Evolutionary conservation across 2,888 invertebrate genomes (phyloP), one percentile per base, ranked within the genome.

Genomic region (Drosophila barbarae): DNA sequence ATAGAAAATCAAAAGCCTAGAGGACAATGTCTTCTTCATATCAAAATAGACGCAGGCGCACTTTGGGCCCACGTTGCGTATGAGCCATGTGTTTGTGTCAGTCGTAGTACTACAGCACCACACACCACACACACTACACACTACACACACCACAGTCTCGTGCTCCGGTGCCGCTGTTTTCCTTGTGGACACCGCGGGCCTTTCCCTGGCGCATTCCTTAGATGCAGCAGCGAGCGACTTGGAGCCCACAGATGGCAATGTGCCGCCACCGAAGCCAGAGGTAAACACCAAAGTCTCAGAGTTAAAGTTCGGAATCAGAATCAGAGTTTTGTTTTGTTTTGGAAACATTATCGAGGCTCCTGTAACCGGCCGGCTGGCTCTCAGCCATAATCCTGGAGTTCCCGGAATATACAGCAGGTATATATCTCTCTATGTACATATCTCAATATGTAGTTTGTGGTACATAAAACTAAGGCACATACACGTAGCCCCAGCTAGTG

Each of bases 21-120:
- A 77, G 78, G 69, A 65, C 67, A 74, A 69, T 60, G 70, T 59
- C 60, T 81, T 77, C 56, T 66, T 49, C 58, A 46, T 47, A 67
- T 64, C 68, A 77, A 81, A 77, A 78, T 56, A 77, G 76, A 81
- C 76, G 76, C 76, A 77, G 68, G 76, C 76, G 76, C 76, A 77
- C 44, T 73, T n/a, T 10, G 30, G 23, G 65, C 2, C 52, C 68
- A 73, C 73, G 71, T 59, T 75, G 82, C 68, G 81, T 81, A 69
- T 74, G 53, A 49, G 72, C 60, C 58, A 64, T 60, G 50, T 57
- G 65, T 65, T 44, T 50, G 35, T 21, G 23, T 18, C 34, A 13
- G n/a, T 23, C 34, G 34, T 61, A 34, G 36, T 64, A 60, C 60
- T 60, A 59, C 59, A 30, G 58, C 56, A 39, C 38, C 46, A 39